Evolutionary conservation across 2,797 vertebrate genomes (phyloP), one percentile per base, ranked within the genome.

Genomic region (Pampus argenteus): DNA sequence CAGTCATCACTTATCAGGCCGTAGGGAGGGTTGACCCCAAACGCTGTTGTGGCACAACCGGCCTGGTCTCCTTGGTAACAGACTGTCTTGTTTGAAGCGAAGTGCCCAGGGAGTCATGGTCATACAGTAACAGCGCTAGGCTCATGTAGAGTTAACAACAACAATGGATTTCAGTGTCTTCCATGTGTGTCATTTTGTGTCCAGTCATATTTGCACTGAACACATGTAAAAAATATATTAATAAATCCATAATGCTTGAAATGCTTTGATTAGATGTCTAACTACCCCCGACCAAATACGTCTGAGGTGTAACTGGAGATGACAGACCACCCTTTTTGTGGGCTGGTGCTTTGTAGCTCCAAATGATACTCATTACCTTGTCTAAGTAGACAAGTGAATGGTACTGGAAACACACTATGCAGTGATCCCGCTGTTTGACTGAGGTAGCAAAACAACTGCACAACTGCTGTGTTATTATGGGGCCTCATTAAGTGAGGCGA

Each of bases 401-500:
- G 91, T 91, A 90, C 92, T 92, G 84, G 90, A 93, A 94, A 90
- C 90, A 91, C 89, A 90, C 92, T 86, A 92, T 85, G 91, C 89
- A 80, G 92, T 89, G 89, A 91, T 92, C 94, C 94, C 10, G 93
- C 94, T 94, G 94, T 94, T 94, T 93, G 91, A 94, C 93, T 92
- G 92, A 94, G 92, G 92, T 92, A 93, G 92, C 93, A 94, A 94
- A 95, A 94, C 92, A 95, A 94, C 93, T 93, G 93, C 93, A 93
- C 94, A 94, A 94, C 94, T 91, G 92, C 93, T 92, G 93, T 92
- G 93, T 94, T 94, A 95, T 94, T 94, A 94, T 93, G 93, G 93
- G 92, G 93, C 92, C 94, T 95, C 94, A 94, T 95, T 95, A 95
- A 93, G 92, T 93, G 92, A 93, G 92, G 92, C 88, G 92, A 92